Conservation (phyloP, 2,797 vertebrate genomes). For the Poecilia picta region DNA sequence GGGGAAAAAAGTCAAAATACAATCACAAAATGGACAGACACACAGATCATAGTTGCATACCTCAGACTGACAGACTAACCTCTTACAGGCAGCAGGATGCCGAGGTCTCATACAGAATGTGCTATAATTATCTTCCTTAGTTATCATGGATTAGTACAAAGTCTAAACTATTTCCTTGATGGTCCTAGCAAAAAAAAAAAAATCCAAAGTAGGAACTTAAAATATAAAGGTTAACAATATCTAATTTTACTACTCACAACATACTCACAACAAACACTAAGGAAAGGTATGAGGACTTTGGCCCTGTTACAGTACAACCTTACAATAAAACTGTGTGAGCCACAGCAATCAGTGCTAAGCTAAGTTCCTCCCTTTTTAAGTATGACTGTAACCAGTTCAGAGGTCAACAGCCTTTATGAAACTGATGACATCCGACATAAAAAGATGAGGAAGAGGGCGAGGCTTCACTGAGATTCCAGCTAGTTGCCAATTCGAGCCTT, state of each 20-base stretch:
- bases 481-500: conserved; percentile 51
- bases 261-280: conserved; percentile 24
- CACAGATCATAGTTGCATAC: not conserved
- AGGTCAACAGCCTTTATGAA: conserved; percentile 71
- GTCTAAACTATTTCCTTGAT: conserved; percentile 8
- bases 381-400: conserved; percentile 61
- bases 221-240: not conserved
- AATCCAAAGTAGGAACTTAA: conserved; percentile 3
- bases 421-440: conserved; percentile 64
- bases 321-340: conserved; percentile 52
- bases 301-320: conserved; percentile 50
- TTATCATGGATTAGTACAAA: conserved; percentile 46
- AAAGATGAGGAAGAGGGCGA: conserved; percentile 67
- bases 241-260: not conserved
- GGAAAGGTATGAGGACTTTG: conserved; percentile 64
- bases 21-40: conserved; percentile 13
- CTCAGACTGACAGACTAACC: conserved; percentile 53
- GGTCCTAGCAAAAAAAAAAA: not conserved
- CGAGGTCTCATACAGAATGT: conserved; percentile 64
- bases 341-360: conserved; percentile 38
- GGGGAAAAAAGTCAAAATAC: not conserved
- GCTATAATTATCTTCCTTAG: conserved; percentile 70
- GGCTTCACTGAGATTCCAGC: conserved; percentile 67
- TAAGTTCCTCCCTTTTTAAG: conserved; percentile 52
- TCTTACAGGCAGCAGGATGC: conserved; percentile 56